A percentile compares a stretch with the other conserved stretches of the same genome.
phyloP scores from a whole-genome alignment of 2,113 vertebrate genomes.

The Athene cunicularia region DNA sequence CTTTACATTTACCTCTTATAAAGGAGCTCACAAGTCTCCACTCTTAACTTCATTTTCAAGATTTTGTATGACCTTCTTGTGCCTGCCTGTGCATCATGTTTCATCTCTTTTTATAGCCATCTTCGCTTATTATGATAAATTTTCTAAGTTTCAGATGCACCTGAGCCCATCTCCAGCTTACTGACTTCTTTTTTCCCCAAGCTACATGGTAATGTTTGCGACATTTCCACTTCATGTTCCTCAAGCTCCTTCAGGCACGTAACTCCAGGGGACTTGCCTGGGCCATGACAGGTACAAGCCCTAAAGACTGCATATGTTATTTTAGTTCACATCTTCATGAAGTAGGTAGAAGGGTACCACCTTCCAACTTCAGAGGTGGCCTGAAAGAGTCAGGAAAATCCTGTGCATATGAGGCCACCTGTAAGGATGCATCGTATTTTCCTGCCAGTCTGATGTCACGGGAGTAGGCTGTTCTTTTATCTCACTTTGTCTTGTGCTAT shows the following conservation, averaged over 20 bases:
- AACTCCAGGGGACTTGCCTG: background rate
- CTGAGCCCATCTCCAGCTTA: background rate
- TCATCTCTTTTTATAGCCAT: background rate
- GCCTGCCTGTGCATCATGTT: background rate
- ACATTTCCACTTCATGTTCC: background rate
- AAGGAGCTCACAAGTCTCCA: background rate
- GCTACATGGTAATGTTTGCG: background rate
- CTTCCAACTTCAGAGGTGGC: background rate
- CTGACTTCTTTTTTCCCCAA: background rate
- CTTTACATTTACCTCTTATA: background rate
- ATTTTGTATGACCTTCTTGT: background rate
- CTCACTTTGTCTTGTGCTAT: background rate
- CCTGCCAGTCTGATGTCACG: background rate
- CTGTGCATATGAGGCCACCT: fast-evolving
- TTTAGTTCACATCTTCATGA: background rate
- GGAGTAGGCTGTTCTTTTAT: background rate
- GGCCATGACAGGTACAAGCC: background rate
- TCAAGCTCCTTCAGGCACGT: background rate
- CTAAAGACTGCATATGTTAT: background rate
- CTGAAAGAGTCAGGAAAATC: background rate
- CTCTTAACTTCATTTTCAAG: background rate
- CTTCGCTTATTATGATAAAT: background rate
- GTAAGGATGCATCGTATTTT: background rate
- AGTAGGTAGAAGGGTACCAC: background rate
- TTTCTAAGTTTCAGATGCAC: background rate